Conservation (phyloP, 2,797 vertebrate species). For the Microctenopoma stevenorrisi region DNA sequence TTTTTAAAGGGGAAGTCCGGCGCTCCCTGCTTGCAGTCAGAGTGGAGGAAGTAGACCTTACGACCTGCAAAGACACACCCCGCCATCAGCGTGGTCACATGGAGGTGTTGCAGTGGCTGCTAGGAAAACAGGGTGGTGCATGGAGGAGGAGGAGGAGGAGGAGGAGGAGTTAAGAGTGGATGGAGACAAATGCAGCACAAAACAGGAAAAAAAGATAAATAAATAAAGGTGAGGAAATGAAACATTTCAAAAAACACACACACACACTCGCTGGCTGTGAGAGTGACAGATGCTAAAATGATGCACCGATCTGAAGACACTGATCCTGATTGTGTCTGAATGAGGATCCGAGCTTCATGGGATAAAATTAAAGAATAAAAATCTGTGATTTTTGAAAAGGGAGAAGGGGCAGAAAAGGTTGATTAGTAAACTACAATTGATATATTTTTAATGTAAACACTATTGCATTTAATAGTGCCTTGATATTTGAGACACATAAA, state of each 20-base stretch:
- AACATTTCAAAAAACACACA: slow-evolving; percentile 16
- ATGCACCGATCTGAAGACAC: slow-evolving; percentile 64
- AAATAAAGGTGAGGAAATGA: slow-evolving; percentile 68
- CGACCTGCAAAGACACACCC: slow-evolving; percentile 84
- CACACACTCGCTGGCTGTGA: slow-evolving; percentile 8
- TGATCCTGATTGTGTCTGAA: slow-evolving; percentile 69
- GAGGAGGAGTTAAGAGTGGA: slow-evolving; percentile 30
- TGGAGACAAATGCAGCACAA: slow-evolving; percentile 52
- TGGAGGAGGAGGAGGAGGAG: slow-evolving; percentile 6
- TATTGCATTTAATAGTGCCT: background rate
- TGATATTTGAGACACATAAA: background rate
- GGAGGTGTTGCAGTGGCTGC: slow-evolving; percentile 88
- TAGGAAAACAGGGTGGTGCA: slow-evolving; percentile 65
- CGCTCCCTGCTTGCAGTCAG: slow-evolving; percentile 42
- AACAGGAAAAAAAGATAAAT: slow-evolving; percentile 49
- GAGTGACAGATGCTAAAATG: slow-evolving; percentile 53
- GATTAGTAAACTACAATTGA: slow-evolving; percentile 73
- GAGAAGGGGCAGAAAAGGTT: slow-evolving; percentile 78
- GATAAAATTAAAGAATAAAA: slow-evolving; percentile 94
- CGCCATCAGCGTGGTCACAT: slow-evolving; percentile 84
- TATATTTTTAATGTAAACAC: slow-evolving; percentile 3
- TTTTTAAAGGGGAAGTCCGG: slow-evolving; percentile 33
- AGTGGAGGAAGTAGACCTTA: slow-evolving; percentile 64
- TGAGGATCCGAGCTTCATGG: slow-evolving; percentile 86
- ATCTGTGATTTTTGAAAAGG: slow-evolving; percentile 86